These are phyloP conservation scores for Arbacia lixula DNA, from an alignment of 53 echinoderm and acorn worm species.

Conservation along the genomic window DNA sequence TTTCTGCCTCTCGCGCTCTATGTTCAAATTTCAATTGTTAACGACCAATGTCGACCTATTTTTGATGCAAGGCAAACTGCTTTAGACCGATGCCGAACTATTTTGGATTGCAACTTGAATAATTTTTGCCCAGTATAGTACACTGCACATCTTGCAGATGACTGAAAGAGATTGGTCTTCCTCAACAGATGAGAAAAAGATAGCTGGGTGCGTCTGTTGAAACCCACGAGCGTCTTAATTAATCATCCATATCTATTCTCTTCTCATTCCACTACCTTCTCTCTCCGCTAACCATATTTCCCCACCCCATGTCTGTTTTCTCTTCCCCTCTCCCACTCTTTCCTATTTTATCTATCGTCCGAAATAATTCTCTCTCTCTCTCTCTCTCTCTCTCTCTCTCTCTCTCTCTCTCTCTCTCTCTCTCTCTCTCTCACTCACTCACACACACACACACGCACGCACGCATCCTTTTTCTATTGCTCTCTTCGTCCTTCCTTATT, in stretches of 20 bases:
- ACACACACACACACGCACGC: background rate
- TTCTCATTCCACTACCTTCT: constrained; percentile 10
- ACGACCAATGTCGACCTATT: too few relatives aligned
- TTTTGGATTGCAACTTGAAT: too few relatives aligned
- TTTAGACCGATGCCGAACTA: too few relatives aligned
- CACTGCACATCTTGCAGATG: too few relatives aligned
- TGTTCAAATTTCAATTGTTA: too few relatives aligned
- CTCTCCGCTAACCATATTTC: background rate
- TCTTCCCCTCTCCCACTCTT: background rate
- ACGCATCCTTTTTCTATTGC: background rate
- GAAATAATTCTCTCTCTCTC: background rate
- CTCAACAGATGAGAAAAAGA: too few relatives aligned
- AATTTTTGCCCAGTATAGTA: too few relatives aligned
- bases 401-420: constrained; percentile 7
- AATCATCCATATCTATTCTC: background rate
- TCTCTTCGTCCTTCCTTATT: background rate
- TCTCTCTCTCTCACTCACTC: background rate
- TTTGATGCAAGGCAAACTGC: too few relatives aligned
- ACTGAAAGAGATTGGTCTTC: too few relatives aligned
- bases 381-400: background rate
- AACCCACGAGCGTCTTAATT: too few relatives aligned
- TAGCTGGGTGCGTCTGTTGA: too few relatives aligned
- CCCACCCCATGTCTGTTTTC: background rate
- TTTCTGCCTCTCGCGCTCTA: too few relatives aligned
- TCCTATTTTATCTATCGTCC: background rate